These are phyloP conservation scores for Poecilia latipinna DNA, from an alignment of 2,113 vertebrate genomes.

Conservation along the genomic window DNA sequence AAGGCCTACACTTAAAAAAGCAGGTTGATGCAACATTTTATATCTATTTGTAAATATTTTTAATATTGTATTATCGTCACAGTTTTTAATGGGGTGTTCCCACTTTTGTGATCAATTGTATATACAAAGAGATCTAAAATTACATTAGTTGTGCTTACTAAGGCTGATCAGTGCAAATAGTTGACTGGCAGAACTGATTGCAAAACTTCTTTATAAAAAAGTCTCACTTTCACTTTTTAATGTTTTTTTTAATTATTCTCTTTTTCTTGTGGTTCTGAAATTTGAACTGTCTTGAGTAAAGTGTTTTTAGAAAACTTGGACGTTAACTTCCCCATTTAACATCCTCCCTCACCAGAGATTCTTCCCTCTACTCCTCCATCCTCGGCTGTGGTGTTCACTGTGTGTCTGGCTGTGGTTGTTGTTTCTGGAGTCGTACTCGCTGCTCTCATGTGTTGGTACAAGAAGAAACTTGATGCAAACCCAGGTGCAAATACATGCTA, in stretches of 20 bases:
- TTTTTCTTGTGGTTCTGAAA: not conserved
- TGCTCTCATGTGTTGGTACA: constrained; percentile 41
- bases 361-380: not conserved
- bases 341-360: not conserved
- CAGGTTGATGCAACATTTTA: too few species aligned
- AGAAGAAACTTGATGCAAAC: constrained; percentile 31
- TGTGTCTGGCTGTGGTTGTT: constrained; percentile 42
- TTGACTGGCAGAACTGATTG: not conserved
- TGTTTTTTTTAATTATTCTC: not conserved
- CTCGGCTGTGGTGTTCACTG: constrained; percentile 52
- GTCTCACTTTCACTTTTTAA: too few species aligned
- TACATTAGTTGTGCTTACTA: not conserved
- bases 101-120: too few species aligned
- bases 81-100: too few species aligned
- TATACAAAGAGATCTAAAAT: too few species aligned
- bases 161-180: not conserved
- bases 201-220: too few species aligned
- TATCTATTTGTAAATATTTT: too few species aligned
- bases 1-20: too few species aligned
- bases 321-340: too few species aligned
- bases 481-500: constrained; percentile 58
- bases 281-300: not conserved
- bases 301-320: too few species aligned
- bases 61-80: too few species aligned
- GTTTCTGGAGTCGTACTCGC: constrained; percentile 37